Base-by-base conservation (phyloP, 2,113 vertebrate genomes). In the Ancistrus triradiatus region DNA sequence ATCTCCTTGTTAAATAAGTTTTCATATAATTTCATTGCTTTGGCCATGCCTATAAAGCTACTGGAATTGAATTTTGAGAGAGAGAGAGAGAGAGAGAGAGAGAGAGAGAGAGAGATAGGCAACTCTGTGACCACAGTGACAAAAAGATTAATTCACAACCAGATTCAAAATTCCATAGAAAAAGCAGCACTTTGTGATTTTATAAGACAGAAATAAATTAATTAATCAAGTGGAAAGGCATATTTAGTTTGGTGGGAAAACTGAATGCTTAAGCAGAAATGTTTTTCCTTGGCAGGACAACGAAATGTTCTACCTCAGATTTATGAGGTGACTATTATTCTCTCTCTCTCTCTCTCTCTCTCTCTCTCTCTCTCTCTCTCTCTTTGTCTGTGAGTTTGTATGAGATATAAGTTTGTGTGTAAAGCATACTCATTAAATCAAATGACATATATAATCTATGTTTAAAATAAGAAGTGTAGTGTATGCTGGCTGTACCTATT, bases 241-340 rank as follows among this genome's bases (percentile, higher is more conserved):
- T 59, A 50, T 72, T 77, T 70, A 74, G 42, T 60, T 77, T 22
- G 40, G 33, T 42, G 59, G 57, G 40, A 78, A 58, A 55, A 63
- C 66, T 82, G 65, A 83, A 80, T 63, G 53, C 69, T 74, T 72
- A 62, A 75, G 73, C 78, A 75, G 77, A 78, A 74, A 69, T 69
- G 77, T 61, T 71, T 57, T 51, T 38, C 42, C 71, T 76, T 78
- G 81, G 77, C 76, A 77, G 73, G 33, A 42, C 9, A 31, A 59
- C 48, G 18, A 77, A 70, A 72, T 21, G 63, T 73, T 76, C 74
- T 79, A 59, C 33, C 58, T 59, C 64, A 59, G 63, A 69, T 81
- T 82, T 82, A 79, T 76, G 70, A 33, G 59, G 50, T 74, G 73
- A 58, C 52, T 72, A 66, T 50, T 74, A 57, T 65, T 68, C 55